Base-by-base conservation (phyloP, 2,888 invertebrate species). In the Cristatella mucedo region DNA sequence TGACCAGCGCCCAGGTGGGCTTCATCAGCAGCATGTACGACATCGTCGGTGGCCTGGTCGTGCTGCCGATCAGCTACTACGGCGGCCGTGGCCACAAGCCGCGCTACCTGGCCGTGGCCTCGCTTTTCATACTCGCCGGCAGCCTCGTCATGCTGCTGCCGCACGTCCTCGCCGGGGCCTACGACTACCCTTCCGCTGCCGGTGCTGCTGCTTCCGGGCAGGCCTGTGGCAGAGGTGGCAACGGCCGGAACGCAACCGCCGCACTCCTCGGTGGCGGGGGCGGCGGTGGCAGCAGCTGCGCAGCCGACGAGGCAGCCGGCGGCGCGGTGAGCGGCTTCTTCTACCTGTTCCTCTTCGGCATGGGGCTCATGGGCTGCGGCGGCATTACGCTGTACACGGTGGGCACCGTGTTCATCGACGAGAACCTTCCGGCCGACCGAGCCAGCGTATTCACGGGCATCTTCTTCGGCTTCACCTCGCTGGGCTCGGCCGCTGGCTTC, bases 1-100 rank as follows among this genome's bases (percentile, higher is more conserved):
- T 86, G 43, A 73, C 76, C 29, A 83, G 83, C 18, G 76, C 79
- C 46, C 79, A 83, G 63, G 78, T 81, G 0, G 85, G 85, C 13
- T 50, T 57, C 43, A 54, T 61, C 26, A 56, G 57, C 24, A 57
- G 57, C 38, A 50, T 57, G 21, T 61, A 60, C 37, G 61, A 62
- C 41, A 46, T 60, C 20, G 55, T 57, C 4, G 57, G 59, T 3
- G 55, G 57, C 15, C 52, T 59, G 5, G 44, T 57, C 18, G 54
- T 60, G 1, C 44, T 60, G 2, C 41, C 58, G 19, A 53, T 56
- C 36, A 54, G 56, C 32, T 54, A 51, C 40, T 49, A 51, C 40
- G 54, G 54, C 4, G 52, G 54, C 0, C 53, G 55, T 4, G 45
- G 49, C 29, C 47, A 55, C 41, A 56, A 78, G 44, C 80, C 80